These are phyloP conservation scores for Haplochromis burtoni DNA, from an alignment of 2,113 vertebrate species.

Conservation along the genomic window DNA sequence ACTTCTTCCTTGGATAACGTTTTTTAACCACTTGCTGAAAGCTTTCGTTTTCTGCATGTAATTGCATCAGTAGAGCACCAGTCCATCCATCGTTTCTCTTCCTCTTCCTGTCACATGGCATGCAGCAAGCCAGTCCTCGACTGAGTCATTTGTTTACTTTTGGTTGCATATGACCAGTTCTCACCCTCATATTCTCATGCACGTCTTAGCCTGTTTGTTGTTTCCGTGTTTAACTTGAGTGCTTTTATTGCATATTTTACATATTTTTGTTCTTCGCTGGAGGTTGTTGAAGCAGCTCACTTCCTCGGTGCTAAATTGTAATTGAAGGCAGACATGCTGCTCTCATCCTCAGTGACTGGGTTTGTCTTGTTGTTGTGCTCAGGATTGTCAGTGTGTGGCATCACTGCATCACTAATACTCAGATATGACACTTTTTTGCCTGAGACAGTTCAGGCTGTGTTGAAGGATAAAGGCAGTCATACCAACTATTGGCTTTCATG, in stretches of 20 bases:
- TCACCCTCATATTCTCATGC: neutral
- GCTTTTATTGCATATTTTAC: neutral
- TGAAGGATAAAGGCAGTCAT: accelerated
- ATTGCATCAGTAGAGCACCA: neutral
- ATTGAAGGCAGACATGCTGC: neutral
- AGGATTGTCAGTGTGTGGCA: accelerated
- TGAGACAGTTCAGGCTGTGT: neutral
- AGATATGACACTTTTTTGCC: neutral
- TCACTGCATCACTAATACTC: neutral
- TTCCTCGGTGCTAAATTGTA: neutral
- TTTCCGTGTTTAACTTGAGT: neutral
- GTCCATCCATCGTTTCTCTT: neutral
- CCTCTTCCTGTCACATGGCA: neutral
- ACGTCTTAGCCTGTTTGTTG: neutral
- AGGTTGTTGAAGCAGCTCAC: neutral
- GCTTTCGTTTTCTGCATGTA: neutral
- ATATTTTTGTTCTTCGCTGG: neutral
- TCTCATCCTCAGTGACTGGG: neutral
- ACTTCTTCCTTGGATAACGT: accelerated
- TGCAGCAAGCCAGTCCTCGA: neutral
- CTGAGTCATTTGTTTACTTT: neutral
- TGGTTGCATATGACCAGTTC: accelerated
- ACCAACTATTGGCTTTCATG: neutral
- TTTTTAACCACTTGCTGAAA: neutral
- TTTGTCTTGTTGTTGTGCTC: neutral